Base-by-base conservation (phyloP, 2,888 invertebrate genomes). In the Ochropleura leucogaster region DNA sequence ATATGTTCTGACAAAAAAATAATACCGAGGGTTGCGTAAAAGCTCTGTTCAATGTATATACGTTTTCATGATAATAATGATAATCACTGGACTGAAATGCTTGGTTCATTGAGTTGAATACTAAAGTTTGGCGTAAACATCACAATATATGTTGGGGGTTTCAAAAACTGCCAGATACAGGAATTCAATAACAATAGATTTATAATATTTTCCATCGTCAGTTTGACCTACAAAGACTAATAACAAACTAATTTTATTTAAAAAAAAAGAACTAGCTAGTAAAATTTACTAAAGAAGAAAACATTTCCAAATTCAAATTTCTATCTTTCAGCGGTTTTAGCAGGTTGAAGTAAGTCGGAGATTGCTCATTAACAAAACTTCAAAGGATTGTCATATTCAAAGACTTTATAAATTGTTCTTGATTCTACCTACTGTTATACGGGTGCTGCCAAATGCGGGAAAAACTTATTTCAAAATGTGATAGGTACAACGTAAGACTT, bases 1-100 rank as follows among this genome's bases (percentile, higher is more conserved):
- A 81, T 70, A 63, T 78, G 53, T 84, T 79, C 30, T 63, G 64
- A 66, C 64, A 67, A 72, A 86, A 72, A 76, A 74, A 73, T 60
- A 74, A 76, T n/a, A n/a, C 60, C 47, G 44, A n/a, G 10, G 62
- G 47, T 57, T 67, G n/a, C 63, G 51, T 77, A 46, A 40, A 72
- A 53, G 77, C 70, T 74, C 60, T 12, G 44, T 20, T 57, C 44
- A n/a, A 53, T 70, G 55, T 72, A 67, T 42, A 69, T 64, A 69
- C 59, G 69, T 67, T 69, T 68, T 71, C 63, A 63, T 74, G 68
- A 46, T 68, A 57, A 79, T 79, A 79, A 64, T 83, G 63, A 59
- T 59, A 64, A 71, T 67, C 79, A 71, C 18, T 79, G 72, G 83
- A 64, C 79, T 59, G 71, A 66, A 62, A 78, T 51, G 40, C 4